Evolutionary conservation across 2,113 vertebrate species (phyloP), one percentile per base, ranked within the genome.

Genomic region (Protobothrops flavoviridis): DNA sequence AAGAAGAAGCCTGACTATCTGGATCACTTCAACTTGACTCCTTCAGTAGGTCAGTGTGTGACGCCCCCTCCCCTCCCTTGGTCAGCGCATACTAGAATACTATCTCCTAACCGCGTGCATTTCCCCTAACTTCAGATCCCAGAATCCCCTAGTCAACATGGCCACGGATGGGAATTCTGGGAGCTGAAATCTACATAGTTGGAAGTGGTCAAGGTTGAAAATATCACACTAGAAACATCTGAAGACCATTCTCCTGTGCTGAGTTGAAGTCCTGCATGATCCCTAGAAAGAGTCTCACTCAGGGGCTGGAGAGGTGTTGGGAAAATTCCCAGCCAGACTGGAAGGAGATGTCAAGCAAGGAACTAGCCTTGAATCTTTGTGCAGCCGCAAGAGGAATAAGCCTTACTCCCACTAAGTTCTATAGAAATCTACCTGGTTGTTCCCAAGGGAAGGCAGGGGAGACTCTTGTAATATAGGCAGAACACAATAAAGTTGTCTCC

Each of bases 1-100:
- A 96, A 95, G 95, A 95, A 96, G 88, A 97, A 96, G 6, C 97
- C 97, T 0, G 94, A 50, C 8, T 97, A 97, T 93, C 89, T 96
- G 95, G 97, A 97, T 64, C 97, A 97, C 53, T 97, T 96, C 45
- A 39, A 69, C 45, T 89, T 69, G 21, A 92, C 88, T 93, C 95
- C 7, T 0, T 93, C 81, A 0, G 56, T 97, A 96, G 97, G 97
- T 96, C 90, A 91, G 96, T 90, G 9, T 52, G 69, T 43, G 9
- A 85, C 45, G 43, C 52, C 12, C 52, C 52, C 12, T 5, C 52
- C 33, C 17, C 15, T 43, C 17, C 33, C 33, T 39, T 39, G 69
- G 6, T 21, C 33, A 81, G 15, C 69, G 6, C 15, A 8, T 17
- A 81, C 2, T 17, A 33, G n/a, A 17, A 69, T 13, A 4, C 13